Conservation (phyloP, 92 coral and sea anemone species). For the Diadumene lineata region DNA sequence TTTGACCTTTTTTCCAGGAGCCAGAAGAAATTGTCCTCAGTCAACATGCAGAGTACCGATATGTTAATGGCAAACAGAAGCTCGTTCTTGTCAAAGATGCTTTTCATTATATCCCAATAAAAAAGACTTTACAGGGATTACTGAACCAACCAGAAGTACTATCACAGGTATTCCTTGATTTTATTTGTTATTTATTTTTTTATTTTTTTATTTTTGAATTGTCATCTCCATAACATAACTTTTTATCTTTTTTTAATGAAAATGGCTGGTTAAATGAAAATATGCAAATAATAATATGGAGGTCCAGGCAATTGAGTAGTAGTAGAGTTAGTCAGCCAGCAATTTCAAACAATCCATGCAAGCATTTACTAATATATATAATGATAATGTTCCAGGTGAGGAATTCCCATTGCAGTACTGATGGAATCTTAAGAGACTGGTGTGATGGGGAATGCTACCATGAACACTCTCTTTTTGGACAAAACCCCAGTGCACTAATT, state of each 20-base stretch:
- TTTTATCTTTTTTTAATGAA: neutral
- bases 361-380: no score
- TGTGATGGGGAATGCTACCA: conserved; percentile 61
- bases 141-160: conserved; percentile 55
- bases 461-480: conserved; percentile 53
- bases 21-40: conserved; percentile 53
- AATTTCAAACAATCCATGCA: no score
- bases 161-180: conserved; percentile 66
- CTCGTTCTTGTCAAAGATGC: conserved; percentile 49
- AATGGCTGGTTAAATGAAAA: neutral
- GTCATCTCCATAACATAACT: neutral
- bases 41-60: conserved; percentile 43
- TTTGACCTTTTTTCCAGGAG: conserved; percentile 44
- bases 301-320: neutral
- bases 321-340: neutral
- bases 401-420: conserved; percentile 53
- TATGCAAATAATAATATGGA: neutral
- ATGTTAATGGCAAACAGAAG: conserved; percentile 47
- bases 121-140: conserved; percentile 64
- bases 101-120: conserved; percentile 49
- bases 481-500: conserved; percentile 45
- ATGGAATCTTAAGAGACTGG: conserved; percentile 52
- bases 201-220: neutral
- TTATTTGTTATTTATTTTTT: neutral
- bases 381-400: conserved; percentile 36